These are phyloP conservation scores for Mythimna loreyi DNA, from an alignment of 2,888 invertebrate species.

Conservation along the genomic window DNA sequence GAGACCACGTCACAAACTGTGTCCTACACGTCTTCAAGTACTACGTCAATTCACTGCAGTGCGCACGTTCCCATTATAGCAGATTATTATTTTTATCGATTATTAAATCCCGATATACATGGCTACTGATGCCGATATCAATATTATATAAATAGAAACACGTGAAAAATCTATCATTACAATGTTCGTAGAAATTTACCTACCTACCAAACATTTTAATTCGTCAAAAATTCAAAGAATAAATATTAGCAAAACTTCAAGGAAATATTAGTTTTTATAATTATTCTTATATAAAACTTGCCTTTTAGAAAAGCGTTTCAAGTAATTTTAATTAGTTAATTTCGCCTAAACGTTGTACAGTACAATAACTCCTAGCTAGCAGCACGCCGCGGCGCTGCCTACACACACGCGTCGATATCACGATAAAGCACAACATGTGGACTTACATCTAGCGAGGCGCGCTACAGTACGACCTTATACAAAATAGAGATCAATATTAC, in stretches of 20 bases:
- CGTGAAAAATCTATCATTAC: slow-evolving; percentile 15
- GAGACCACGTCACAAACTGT: background rate
- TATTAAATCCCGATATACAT: slow-evolving; percentile 4
- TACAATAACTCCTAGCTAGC: slow-evolving; percentile 28
- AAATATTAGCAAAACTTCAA: slow-evolving; percentile 21
- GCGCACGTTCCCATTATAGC: slow-evolving; percentile 52
- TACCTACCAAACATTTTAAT: slow-evolving; percentile 13
- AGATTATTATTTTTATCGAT: slow-evolving; percentile 7
- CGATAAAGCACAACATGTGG: slow-evolving; percentile 32
- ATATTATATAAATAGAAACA: slow-evolving; percentile 16
- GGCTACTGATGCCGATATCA: background rate
- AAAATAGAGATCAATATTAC: slow-evolving; percentile 69
- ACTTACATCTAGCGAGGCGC: slow-evolving; percentile 2
- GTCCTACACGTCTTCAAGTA: slow-evolving; percentile 1
- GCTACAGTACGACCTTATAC: slow-evolving; percentile 50
- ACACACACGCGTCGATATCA: slow-evolving; percentile 15
- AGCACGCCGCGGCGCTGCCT: slow-evolving; percentile 4
- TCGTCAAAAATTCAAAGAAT: slow-evolving; percentile 23
- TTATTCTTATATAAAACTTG: slow-evolving; percentile 32
- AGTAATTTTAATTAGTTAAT: slow-evolving; percentile 28
- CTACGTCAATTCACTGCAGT: slow-evolving; percentile 77
- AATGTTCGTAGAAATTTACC: slow-evolving; percentile 25
- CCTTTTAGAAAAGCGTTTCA: slow-evolving; percentile 53
- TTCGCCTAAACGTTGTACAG: slow-evolving; percentile 25
- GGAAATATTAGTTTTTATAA: slow-evolving; percentile 29